Evolutionary conservation across 2,888 invertebrate species (phyloP).

Genomic region (Acrobasis repandana): DNA sequence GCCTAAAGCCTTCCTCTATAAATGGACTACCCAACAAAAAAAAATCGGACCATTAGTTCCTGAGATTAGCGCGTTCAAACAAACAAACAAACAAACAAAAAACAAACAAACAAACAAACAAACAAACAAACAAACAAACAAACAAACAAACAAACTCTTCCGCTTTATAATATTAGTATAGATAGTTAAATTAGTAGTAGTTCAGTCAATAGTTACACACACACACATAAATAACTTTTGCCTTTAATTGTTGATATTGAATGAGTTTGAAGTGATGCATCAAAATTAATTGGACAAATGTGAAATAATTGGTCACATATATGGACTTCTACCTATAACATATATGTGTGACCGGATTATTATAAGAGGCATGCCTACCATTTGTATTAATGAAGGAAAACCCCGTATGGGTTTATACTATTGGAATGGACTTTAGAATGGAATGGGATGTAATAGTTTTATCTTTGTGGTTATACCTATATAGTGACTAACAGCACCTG

Average conservation of each 20-base stretch:
- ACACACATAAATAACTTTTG: background rate
- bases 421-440: background rate
- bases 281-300: background rate
- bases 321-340: background rate
- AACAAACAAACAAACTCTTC: no score
- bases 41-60: no score
- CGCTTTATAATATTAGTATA: no score
- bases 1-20: no score
- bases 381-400: background rate
- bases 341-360: background rate
- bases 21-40: no score
- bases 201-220: no score
- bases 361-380: background rate
- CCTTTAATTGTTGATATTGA: background rate
- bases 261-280: background rate
- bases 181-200: no score
- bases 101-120: no score
- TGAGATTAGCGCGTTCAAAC: no score
- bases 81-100: no score
- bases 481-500: background rate
- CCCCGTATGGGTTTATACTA: background rate
- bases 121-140: no score
- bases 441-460: background rate
- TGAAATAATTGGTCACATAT: background rate
- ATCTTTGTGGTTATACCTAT: background rate